Evolutionary conservation across 2,113 vertebrate genomes (phyloP).

Genomic region (Perccottus glenii): DNA sequence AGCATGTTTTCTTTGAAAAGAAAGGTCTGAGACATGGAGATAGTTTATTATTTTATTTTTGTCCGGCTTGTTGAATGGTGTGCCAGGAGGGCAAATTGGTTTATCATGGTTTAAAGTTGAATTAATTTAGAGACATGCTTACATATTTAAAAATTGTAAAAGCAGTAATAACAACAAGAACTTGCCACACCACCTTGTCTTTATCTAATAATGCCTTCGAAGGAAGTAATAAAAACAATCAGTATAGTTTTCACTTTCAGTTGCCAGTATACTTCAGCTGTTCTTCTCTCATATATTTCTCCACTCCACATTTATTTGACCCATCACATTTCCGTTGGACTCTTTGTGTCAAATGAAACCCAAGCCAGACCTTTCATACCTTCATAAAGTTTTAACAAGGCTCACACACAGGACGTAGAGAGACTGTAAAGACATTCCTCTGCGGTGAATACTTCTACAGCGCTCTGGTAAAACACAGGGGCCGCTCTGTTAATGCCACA

Average conservation of each 20-base stretch:
- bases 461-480: conserved; percentile 25
- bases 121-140: not conserved
- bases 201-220: not conserved
- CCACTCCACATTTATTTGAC: conserved; percentile 30
- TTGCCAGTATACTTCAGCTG: not conserved
- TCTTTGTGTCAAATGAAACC: conserved; percentile 47
- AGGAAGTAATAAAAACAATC: not conserved
- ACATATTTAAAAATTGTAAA: no score
- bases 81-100: no score
- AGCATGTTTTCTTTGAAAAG: no score
- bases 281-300: conserved; percentile 19
- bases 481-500: conserved; percentile 23
- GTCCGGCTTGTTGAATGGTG: no score
- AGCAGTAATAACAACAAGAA: not conserved
- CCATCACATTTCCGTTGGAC: conserved; percentile 31
- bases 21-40: no score
- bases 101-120: not conserved
- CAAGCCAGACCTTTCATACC: conserved; percentile 39
- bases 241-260: not conserved
- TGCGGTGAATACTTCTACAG: conserved; percentile 40
- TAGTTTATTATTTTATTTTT: no score
- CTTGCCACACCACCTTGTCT: not conserved
- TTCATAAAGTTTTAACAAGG: conserved; percentile 64
- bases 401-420: conserved; percentile 35
- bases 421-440: conserved; percentile 25